These are phyloP conservation scores for Argentina silus DNA, from an alignment of 2,797 vertebrate genomes.

Conservation along the genomic window DNA sequence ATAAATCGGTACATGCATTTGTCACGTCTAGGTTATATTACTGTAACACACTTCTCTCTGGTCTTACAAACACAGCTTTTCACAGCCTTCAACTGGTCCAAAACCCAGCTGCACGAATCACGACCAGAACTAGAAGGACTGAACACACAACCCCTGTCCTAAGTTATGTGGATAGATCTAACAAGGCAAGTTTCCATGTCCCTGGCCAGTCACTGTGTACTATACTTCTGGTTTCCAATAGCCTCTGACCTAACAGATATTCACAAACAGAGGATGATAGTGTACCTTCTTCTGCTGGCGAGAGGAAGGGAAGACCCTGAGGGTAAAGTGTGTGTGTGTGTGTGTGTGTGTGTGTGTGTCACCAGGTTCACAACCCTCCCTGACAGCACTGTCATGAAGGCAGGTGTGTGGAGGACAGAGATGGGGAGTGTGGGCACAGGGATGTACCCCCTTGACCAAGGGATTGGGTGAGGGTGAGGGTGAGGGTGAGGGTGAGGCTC, in stretches of 20 bases:
- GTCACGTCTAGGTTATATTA: too few species aligned
- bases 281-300: not conserved
- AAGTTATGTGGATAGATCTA: too few species aligned
- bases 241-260: not conserved
- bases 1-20: too few species aligned
- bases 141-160: too few species aligned
- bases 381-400: not conserved
- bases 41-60: too few species aligned
- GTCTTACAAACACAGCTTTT: too few species aligned
- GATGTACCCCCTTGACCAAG: not conserved
- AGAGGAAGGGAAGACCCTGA: not conserved
- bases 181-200: not conserved
- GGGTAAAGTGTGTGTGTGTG: not conserved
- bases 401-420: not conserved
- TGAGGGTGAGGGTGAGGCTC: not conserved
- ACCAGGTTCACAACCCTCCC: not conserved
- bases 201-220: not conserved
- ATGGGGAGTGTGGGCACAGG: not conserved
- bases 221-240: not conserved
- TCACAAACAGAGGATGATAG: not conserved
- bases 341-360: too few species aligned
- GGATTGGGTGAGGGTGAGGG: not conserved
- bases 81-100: too few species aligned
- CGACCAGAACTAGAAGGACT: too few species aligned
- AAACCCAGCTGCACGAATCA: too few species aligned